phyloP scores from a whole-genome alignment of 1,140 invertebrate species.

The Nomia melanderi region DNA sequence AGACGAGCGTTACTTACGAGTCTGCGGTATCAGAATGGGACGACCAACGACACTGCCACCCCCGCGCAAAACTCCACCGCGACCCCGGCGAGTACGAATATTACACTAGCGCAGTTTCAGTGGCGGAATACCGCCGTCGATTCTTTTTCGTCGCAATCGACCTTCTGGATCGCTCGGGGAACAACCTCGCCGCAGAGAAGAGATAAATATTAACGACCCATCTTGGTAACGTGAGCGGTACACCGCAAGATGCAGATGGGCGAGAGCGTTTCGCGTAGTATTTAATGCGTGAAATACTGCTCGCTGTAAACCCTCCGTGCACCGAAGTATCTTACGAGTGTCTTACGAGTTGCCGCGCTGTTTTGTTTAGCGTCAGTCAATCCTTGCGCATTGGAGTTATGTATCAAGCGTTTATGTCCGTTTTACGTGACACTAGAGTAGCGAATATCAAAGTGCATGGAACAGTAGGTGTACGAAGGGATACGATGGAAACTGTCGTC shows the following conservation, averaged over 20 bases:
- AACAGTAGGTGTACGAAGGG: no score
- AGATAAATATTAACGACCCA: conserved; percentile 55
- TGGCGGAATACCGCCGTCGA: conserved; percentile 21
- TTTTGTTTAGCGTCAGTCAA: no score
- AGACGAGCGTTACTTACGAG: conserved; percentile 67
- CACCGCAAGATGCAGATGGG: conserved; percentile 44
- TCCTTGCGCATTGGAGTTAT: no score
- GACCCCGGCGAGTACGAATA: conserved; percentile 6
- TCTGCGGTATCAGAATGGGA: conserved; percentile 65
- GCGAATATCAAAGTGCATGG: no score
- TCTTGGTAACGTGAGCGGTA: conserved; percentile 27
- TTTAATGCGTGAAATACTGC: conserved; percentile 28
- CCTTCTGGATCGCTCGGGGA: conserved; percentile 49
- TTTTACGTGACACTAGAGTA: no score
- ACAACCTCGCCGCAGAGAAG: conserved; percentile 48
- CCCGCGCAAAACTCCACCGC: background rate
- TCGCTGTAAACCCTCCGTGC: conserved; percentile 11
- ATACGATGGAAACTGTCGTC: no score
- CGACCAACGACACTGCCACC: conserved; percentile 37
- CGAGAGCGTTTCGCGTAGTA: conserved; percentile 10
- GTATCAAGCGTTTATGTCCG: no score
- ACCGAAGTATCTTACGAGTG: conserved; percentile 11
- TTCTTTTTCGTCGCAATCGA: conserved; percentile 40
- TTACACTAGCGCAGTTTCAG: conserved; percentile 36
- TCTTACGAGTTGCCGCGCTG: background rate